Evolutionary conservation across 2,797 vertebrate genomes (phyloP), one percentile per base, ranked within the genome.

Genomic region (Gymnodraco acuticeps): DNA sequence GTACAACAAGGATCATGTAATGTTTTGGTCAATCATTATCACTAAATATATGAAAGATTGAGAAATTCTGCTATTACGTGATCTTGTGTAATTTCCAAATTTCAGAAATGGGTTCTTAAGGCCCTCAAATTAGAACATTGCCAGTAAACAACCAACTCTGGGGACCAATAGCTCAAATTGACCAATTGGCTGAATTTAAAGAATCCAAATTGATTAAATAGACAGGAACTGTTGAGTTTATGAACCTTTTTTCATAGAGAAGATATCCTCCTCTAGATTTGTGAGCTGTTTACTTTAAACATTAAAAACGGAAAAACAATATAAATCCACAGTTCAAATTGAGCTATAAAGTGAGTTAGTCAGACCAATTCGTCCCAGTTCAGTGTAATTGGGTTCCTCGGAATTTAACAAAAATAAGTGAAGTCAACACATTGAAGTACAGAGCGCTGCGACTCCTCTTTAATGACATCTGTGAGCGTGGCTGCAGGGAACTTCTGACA

Each of bases 401-500:
- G 33, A 33, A n/a, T 72, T 75, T 19, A 2, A 31, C 27, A 15
- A 55, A 51, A 58, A 51, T 17, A 7, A 61, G 19, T 61, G 41
- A 70, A 75, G 60, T 78, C 38, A 47, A 19, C 0, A 6, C 43
- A 60, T 52, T 16, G n/a, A 53, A 78, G 27, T 19, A 38, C 27
- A 51, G 54, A 61, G 52, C 14, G 41, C 31, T 16, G 59, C 1
- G 3, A 27, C 70, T 80, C 62, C 6, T 58, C 52, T 73, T 54
- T 67, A 53, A 76, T 78, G 67, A 77, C 15, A 63, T 54, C 42
- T 64, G 58, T 6, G 19, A 23, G 65, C 48, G 63, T 64, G 64
- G 53, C 73, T 74, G 61, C 70, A 73, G 81, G 83, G 78, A 80
- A 85, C 72, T 70, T 65, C 46, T 80, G 65, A 82, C 73, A 78